Base-by-base conservation (phyloP, 1,140 invertebrate genomes). In the Pogonomyrmex californicus region DNA sequence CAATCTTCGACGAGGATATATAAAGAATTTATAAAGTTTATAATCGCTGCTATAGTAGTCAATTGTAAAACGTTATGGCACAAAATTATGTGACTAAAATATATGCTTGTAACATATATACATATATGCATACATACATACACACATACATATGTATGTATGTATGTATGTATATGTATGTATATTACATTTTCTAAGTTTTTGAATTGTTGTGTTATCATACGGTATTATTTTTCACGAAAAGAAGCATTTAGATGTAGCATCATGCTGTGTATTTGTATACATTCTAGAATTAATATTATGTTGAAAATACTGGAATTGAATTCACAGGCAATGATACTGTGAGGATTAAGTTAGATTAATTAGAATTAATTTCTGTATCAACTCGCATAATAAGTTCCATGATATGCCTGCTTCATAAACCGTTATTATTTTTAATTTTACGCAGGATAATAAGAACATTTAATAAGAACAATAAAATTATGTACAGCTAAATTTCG, bases 21-120 rank as follows among this genome's bases (percentile, higher is more conserved):
- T 82, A 76, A 58, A 86, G 58, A 63, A 77, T 73, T 62, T 73
- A 89, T 86, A 41, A 77, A 88, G 77, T 88, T 82, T 77, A 62
- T 60, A 51, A 90, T 68, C 47, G 36, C 23, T 77, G 68, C 6
- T 47, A 17, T 68, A 54, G 38, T 76, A 73, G 76, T 68, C 68
- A 65, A 60, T 85, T 54, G 66, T 60, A 81, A 90, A 86, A 51
- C 79, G 58, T 90, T 89, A 83, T 81, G 81, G 86, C 86, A 90
- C 81, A 90, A 90, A 78, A 83, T 63, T 81, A 62, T 88, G 41
- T 44, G 36, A 41, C 47, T 10, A 66, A 54, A 44, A 71, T 44
- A 65, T 63, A 54, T 85, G 33, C 73, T 62, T 73, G 71, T 66
- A 36, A 56, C 6, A 30, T 86, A 60, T 77, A 63, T 33, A 30